Base-by-base conservation (phyloP, 1,140 invertebrate genomes). In the Zaprionus gabonicus region DNA sequence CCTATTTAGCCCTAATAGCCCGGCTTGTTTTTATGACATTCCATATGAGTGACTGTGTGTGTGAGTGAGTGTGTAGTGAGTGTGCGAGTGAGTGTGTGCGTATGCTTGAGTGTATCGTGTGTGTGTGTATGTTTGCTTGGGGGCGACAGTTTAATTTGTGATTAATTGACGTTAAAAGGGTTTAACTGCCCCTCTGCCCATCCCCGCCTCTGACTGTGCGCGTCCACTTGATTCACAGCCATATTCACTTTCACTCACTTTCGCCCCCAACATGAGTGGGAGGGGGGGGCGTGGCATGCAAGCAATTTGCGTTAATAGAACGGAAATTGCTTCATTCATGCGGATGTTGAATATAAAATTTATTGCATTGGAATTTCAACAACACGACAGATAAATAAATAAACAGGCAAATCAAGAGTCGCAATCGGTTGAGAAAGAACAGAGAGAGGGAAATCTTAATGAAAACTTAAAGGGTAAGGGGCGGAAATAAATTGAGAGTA, bases 111-210 rank as follows among this genome's bases (percentile, higher is more conserved):
- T 65, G 46, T 80, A 63, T 60, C 15, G 12, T 58, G 38, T 58
- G 38, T 58, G 38, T 31, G 63, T 73, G 28, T 73, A 62, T 36
- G 34, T 65, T 28, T 71, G 56, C 36, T 67, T 76, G 78, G 60
- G 76, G 72, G 62, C 72, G 71, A 80, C 76, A 81, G 85, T 82
- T 90, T 90, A 90, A 90, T 90, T 90, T 90, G 85, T 82, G 86
- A 90, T 90, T 90, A 90, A 90, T 90, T 90, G 85, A 90, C 85
- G 86, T 90, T 90, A 90, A 90, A 90, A 90, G 85, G 86, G 85
- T 90, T 90, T 83, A 82, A 82, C 82, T 80, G 69, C 55, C 55
- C 64, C 55, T 23, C 44, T 70, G 17, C 31, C 53, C 49, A 17
- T 17, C 20, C 13, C 20, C 25, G 25, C 13, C 44, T 31, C 31